Evolutionary conservation across 1,140 invertebrate species (phyloP).

Genomic region (Formica exsecta): DNA sequence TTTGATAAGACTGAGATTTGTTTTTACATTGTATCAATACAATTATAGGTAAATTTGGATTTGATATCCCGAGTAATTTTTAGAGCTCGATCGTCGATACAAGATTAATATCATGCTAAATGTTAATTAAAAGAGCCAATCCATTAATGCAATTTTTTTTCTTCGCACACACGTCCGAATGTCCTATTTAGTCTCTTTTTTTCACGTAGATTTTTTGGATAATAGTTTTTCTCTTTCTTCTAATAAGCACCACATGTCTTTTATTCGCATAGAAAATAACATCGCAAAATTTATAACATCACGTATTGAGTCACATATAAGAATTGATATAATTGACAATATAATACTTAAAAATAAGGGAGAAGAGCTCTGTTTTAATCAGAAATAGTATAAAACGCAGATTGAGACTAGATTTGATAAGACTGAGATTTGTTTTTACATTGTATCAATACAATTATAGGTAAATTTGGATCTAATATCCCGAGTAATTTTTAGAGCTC

Average conservation of each 20-base stretch:
- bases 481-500: not conserved
- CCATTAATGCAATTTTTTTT: conserved; percentile 1
- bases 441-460: conserved; percentile 31
- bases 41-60: conserved; percentile 9
- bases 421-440: conserved; percentile 12
- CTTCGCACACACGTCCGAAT: not conserved
- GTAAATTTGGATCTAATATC: conserved; percentile 23
- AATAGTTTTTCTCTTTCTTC: not conserved
- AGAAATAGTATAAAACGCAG: not conserved
- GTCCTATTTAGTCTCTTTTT: not conserved
- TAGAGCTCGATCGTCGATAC: conserved; percentile 15
- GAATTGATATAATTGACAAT: conserved; percentile 41
- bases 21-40: conserved; percentile 34
- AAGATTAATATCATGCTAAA: conserved; percentile 50
- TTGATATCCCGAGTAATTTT: conserved; percentile 6
- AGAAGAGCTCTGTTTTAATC: not conserved
- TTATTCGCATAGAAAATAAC: conserved; percentile 25
- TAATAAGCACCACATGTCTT: conserved; percentile 34
- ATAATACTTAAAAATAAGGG: conserved; percentile 29
- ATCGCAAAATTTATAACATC: conserved; percentile 3
- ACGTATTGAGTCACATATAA: conserved; percentile 7
- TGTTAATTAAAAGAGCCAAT: no score
- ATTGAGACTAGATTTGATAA: conserved; percentile 40
- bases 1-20: conserved; percentile 3
- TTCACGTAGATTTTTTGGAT: not conserved